A percentile compares a stretch with the other conserved stretches of the same genome.
phyloP scores from a whole-genome alignment of 2,888 invertebrate species.

The Eretmocerus hayati region DNA sequence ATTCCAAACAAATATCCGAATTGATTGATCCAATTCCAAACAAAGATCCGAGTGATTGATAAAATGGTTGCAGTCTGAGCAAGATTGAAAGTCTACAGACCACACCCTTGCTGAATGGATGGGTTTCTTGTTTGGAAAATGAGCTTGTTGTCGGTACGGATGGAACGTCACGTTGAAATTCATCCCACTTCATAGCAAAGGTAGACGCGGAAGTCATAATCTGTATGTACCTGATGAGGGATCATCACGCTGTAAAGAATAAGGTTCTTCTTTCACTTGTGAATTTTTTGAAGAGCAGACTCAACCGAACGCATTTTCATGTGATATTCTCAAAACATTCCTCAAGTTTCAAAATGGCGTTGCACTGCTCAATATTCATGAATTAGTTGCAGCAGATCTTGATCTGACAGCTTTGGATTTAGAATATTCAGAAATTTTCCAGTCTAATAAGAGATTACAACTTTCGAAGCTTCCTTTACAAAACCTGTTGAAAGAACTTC shows the following conservation, averaged over 20 bases:
- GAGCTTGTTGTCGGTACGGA: neutral
- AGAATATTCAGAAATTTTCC: neutral
- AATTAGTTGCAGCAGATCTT: neutral
- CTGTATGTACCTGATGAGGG: neutral
- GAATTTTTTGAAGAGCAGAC: neutral
- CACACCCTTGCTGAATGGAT: too few relatives aligned
- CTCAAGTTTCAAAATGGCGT: neutral
- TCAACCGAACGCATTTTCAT: neutral
- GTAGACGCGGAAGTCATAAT: neutral
- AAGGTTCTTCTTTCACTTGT: neutral
- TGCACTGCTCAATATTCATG: neutral
- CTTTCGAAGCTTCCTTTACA: neutral
- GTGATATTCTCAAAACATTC: neutral
- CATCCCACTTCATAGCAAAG: neutral
- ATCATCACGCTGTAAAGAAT: neutral
- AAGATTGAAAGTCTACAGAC: too few relatives aligned
- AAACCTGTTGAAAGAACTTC: neutral
- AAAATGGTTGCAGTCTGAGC: too few relatives aligned
- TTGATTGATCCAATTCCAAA: too few relatives aligned
- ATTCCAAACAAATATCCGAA: neutral
- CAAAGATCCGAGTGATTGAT: too few relatives aligned
- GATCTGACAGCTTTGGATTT: neutral
- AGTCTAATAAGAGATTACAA: neutral
- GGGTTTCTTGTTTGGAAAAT: too few relatives aligned
- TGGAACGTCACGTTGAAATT: neutral